A percentile compares a stretch with the other conserved stretches of the same genome.
These are phyloP conservation scores for Apoderus coryli DNA, from an alignment of 2,888 invertebrate genomes.

Conservation along the genomic window DNA sequence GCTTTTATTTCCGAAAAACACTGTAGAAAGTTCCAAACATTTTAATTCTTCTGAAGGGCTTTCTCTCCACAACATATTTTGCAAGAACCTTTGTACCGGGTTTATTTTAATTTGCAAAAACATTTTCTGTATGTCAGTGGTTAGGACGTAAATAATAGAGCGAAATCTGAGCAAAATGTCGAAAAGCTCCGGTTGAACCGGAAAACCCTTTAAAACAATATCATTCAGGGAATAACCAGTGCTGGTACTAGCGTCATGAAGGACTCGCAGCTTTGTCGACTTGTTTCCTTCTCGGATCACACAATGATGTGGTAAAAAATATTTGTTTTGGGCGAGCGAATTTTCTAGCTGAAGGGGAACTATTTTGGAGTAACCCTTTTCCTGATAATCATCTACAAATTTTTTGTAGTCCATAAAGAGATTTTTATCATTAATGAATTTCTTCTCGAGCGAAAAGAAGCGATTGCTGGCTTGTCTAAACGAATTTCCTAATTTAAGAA, in stretches of 20 bases:
- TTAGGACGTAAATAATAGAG: conserved; percentile 8
- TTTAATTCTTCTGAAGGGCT: conserved; percentile 1
- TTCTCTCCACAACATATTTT: conserved; percentile 10
- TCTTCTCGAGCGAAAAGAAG: background rate
- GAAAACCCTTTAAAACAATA: conserved; percentile 5
- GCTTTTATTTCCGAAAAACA: conserved; percentile 9
- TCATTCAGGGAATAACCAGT: conserved; percentile 9
- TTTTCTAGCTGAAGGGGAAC: conserved; percentile 6
- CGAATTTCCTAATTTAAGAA: conserved; percentile 6
- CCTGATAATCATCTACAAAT: background rate
- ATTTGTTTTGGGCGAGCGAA: conserved; percentile 5
- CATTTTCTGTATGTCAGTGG: conserved; percentile 10
- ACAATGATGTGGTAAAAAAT: conserved; percentile 8
- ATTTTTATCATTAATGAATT: background rate
- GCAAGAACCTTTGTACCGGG: conserved; percentile 3
- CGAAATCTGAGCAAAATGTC: conserved; percentile 7
- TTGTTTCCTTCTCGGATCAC: conserved; percentile 6
- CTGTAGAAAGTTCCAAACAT: conserved; percentile 6
- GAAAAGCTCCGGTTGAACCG: conserved; percentile 7
- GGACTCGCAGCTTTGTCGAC: conserved; percentile 7
- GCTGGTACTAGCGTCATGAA: conserved; percentile 8
- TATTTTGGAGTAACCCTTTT: conserved; percentile 4
- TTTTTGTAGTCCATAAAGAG: background rate
- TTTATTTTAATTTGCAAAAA: conserved; percentile 6
- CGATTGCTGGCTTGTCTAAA: background rate